Base-by-base conservation (phyloP, 1,140 invertebrate species). In the Cydia pomonella region DNA sequence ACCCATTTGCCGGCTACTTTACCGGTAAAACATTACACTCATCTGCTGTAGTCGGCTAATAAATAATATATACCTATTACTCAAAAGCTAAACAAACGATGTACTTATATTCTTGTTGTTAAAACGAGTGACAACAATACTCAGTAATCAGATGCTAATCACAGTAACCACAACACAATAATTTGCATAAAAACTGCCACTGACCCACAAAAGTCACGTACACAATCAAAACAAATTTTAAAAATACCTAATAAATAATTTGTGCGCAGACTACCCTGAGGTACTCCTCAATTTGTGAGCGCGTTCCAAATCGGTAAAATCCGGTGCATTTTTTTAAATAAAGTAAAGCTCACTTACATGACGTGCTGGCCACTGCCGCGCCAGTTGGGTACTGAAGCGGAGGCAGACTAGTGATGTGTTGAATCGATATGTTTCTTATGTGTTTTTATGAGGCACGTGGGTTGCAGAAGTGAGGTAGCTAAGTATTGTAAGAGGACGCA, bases 331-430 rank as follows among this genome's bases (percentile, higher is more conserved):
- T 7, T 59, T 59, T 7, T n/a, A n/a, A n/a, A 50, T 53, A 53
- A 53, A 18, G 53, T 59, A 59, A 59, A 59, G 53, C 53, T 23
- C 7, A 59, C 53, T 59, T 59, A 59, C 53, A 59, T 59, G 53
- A 59, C 53, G 53, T 59, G 18, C 50, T 59, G 21, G 21, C 21
- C 21, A 21, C 6, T 59, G 9, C 2, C 53, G 53, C 21, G 53
- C 53, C 53, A 59, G 18, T 59, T 23, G 18, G 21, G 18, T 59
- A 59, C 53, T 59, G 53, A 59, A 21, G 53, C 53, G 18, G 41
- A 44, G 50, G 50, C 50, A 59, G 53, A 21, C 53, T 23, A 59
- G 21, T 7, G 53, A 59, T 59, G 53, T 59, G 53, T 59, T 59
- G 53, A 59, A 23, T 59, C 53, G 53, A 59, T 59, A 59, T 59